These are phyloP conservation scores for Lutraria lutraria DNA, from an alignment of 2,888 invertebrate species.

Conservation along the genomic window DNA sequence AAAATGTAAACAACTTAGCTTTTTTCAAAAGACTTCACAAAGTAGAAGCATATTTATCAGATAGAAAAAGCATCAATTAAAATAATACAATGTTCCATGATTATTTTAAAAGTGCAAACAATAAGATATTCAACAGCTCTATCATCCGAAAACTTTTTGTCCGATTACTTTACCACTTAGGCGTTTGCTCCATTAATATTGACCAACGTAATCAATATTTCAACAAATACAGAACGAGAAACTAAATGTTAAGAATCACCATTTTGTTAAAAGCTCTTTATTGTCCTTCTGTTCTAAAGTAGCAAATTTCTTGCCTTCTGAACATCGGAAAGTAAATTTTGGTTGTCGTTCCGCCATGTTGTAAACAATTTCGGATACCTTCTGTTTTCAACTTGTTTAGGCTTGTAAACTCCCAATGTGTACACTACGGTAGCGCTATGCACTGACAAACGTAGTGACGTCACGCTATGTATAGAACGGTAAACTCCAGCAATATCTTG, in stretches of 20 bases:
- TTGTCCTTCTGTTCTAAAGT: constrained; percentile 82
- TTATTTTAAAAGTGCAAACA: too few relatives aligned
- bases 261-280: constrained; percentile 81
- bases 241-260: constrained; percentile 63
- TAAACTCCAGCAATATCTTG: too few relatives aligned
- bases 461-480: too few relatives aligned
- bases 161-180: background rate
- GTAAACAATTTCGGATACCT: constrained; percentile 68
- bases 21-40: too few relatives aligned
- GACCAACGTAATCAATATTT: background rate
- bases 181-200: background rate
- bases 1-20: too few relatives aligned
- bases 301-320: constrained; percentile 78
- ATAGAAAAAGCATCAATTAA: too few relatives aligned
- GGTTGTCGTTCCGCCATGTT: constrained; percentile 75
- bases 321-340: constrained; percentile 80
- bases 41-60: too few relatives aligned
- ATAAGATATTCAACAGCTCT: too few relatives aligned
- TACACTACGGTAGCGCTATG: too few relatives aligned
- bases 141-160: background rate
- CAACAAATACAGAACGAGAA: background rate
- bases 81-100: too few relatives aligned
- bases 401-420: background rate
- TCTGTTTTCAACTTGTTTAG: background rate
- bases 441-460: too few relatives aligned